Conservation (phyloP, 2,797 vertebrate species). For the Manis crassicaudata region DNA sequence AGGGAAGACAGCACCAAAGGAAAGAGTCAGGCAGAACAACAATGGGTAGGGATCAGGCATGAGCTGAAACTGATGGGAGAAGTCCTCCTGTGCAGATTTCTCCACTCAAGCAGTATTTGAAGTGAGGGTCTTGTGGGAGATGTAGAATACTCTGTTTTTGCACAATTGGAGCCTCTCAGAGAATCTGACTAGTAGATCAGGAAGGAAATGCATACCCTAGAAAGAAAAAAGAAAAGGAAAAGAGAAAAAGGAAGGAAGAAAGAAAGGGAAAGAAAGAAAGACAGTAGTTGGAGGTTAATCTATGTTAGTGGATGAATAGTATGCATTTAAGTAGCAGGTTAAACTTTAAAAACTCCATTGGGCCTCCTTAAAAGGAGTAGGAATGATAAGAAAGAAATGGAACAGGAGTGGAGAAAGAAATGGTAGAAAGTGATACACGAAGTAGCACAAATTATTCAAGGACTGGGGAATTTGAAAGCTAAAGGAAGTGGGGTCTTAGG, state of each 20-base stretch:
- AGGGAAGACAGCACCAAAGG: neutral
- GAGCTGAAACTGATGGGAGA: neutral
- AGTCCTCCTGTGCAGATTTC: neutral
- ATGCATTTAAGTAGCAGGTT: slow-evolving; percentile 8
- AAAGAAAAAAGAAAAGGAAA: neutral
- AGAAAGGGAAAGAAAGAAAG: neutral
- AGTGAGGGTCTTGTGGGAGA: neutral
- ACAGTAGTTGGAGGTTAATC: slow-evolving; percentile 3
- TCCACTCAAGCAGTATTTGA: slow-evolving; percentile 9
- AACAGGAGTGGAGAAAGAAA: neutral
- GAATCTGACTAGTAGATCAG: neutral
- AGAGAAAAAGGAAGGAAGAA: neutral
- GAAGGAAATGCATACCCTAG: neutral
- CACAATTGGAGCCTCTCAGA: neutral
- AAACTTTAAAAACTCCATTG: slow-evolving; percentile 28
- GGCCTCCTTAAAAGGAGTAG: neutral
- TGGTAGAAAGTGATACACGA: neutral
- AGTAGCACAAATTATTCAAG: neutral
- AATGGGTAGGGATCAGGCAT: neutral
- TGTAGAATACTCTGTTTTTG: neutral
- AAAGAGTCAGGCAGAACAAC: neutral
- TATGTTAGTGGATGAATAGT: neutral
- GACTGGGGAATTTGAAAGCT: neutral
- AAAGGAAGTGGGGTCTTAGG: neutral
- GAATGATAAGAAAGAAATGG: slow-evolving; percentile 24